Evolutionary conservation across 2,797 vertebrate genomes (phyloP).

Genomic region (Anisognathus igniventris): DNA sequence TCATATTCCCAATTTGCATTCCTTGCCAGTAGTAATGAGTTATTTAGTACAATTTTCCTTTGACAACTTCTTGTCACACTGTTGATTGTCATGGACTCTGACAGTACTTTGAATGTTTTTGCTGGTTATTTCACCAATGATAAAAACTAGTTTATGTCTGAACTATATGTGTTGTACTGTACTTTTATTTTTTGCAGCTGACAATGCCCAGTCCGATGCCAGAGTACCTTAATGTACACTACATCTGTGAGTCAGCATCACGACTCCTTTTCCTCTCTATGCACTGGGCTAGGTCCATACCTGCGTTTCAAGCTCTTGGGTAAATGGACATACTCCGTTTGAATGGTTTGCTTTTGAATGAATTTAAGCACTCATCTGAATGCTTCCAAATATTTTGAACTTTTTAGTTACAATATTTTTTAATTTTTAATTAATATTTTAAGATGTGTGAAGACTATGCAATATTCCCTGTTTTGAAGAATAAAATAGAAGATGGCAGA

Average conservation of each 20-base stretch:
- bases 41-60: background rate
- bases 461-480: background rate
- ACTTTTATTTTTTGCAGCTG: conserved; percentile 69
- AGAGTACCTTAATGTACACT: conserved; percentile 97
- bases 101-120: background rate
- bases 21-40: background rate
- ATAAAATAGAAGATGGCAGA: background rate
- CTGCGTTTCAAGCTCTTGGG: conserved; percentile 97
- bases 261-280: conserved; percentile 98
- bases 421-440: background rate
- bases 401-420: background rate
- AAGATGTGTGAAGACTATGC: background rate
- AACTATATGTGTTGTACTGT: background rate
- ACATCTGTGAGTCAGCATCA: conserved; percentile 98
- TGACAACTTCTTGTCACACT: background rate
- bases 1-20: background rate
- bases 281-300: conserved; percentile 99
- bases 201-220: conserved; percentile 97
- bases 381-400: background rate
- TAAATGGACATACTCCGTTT: conserved; percentile 66
- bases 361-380: background rate
- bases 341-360: background rate
- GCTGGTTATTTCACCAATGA: accelerated
- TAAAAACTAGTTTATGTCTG: background rate
- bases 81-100: background rate